Percentiles rank a stretch among this genome's conserved stretches.
phyloP scores from a whole-genome alignment of 2,888 invertebrate genomes.

The Phengaris arion region DNA sequence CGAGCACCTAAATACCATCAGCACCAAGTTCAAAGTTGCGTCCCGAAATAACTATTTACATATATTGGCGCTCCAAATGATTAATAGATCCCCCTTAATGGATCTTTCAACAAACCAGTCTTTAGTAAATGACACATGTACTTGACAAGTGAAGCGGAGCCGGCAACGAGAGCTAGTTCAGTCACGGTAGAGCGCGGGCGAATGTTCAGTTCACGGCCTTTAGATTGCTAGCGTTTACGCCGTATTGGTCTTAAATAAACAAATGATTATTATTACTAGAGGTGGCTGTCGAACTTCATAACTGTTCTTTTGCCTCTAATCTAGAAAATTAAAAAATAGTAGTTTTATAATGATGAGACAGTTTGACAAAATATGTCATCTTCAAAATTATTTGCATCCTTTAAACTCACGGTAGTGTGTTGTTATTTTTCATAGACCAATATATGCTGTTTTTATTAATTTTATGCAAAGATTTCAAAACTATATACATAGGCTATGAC shows the following conservation, averaged over 20 bases:
- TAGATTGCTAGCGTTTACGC: slow-evolving; percentile 25
- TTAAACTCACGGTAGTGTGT: no score
- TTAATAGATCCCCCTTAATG: slow-evolving; percentile 1
- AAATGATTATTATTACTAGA: no score
- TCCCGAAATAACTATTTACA: not conserved
- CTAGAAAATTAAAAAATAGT: no score
- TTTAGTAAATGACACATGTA: not conserved
- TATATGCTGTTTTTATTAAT: no score
- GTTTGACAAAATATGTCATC: no score
- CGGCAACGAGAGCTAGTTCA: slow-evolving; percentile 3
- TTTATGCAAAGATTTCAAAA: no score
- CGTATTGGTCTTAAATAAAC: slow-evolving; percentile 21
- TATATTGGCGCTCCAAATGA: not conserved
- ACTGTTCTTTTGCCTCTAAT: no score
- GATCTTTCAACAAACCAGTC: not conserved
- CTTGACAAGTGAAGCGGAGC: slow-evolving; percentile 7
- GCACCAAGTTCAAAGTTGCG: not conserved
- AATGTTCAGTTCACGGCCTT: slow-evolving; percentile 34
- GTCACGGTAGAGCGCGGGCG: slow-evolving; percentile 16
- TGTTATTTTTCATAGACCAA: no score
- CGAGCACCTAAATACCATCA: not conserved
- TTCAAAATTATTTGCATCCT: no score
- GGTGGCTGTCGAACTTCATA: no score
- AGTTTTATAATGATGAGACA: no score
- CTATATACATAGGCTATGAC: no score